These are phyloP conservation scores for Gadus chalcogrammus DNA, from an alignment of 2,113 vertebrate genomes.

Conservation along the genomic window DNA sequence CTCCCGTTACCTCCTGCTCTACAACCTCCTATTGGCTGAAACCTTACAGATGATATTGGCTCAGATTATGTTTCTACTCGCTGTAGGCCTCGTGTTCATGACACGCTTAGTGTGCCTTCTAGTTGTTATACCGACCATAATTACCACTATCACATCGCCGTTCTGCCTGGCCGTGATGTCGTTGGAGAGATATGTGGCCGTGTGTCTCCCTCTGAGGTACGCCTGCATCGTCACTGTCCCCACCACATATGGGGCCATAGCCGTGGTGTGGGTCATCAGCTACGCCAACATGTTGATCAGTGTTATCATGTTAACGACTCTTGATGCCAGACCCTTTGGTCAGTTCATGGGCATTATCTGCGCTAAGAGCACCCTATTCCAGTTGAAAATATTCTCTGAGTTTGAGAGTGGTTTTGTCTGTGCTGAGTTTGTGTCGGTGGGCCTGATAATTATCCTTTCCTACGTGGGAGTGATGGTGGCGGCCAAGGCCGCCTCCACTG, in stretches of 20 bases:
- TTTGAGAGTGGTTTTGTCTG: slow-evolving; percentile 32
- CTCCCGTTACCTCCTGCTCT: not conserved
- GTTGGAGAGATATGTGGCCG: slow-evolving; percentile 37
- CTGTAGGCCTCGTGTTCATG: not conserved
- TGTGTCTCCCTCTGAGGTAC: slow-evolving; percentile 61
- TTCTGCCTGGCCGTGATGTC: not conserved
- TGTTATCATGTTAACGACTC: not conserved
- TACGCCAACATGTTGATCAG: slow-evolving; percentile 15
- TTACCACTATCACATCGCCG: not conserved
- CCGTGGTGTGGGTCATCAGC: slow-evolving; percentile 42
- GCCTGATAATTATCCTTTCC: slow-evolving; percentile 28
- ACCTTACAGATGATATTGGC: not conserved
- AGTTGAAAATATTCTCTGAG: not conserved
- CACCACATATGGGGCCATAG: slow-evolving; percentile 39
- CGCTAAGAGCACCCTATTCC: not conserved
- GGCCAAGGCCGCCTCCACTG: slow-evolving; percentile 53
- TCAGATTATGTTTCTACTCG: not conserved
- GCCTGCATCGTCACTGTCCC: slow-evolving; percentile 44
- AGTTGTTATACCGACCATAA: not conserved
- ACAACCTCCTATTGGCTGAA: not conserved
- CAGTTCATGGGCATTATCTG: slow-evolving; percentile 30
- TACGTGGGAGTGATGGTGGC: slow-evolving; percentile 55
- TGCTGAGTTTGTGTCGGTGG: slow-evolving; percentile 46
- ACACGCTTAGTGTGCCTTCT: not conserved
- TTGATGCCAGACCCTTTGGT: slow-evolving; percentile 7